phyloP scores from a whole-genome alignment of 2,888 invertebrate species.

The Eilema sororculum region DNA sequence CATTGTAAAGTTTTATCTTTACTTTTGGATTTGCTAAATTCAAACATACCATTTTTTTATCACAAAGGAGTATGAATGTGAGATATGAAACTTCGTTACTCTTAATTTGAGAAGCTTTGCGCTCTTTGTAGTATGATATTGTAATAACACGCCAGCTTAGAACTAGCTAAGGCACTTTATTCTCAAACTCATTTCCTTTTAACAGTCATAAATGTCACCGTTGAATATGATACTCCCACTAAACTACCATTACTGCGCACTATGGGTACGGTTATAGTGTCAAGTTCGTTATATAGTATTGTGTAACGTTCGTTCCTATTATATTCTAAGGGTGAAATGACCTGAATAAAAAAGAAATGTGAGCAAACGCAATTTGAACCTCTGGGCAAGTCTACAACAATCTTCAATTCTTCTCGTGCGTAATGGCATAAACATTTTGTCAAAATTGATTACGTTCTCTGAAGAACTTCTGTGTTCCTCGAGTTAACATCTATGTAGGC shows the following conservation, averaged over 20 bases:
- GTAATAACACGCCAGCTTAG: background rate
- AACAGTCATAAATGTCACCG: slow-evolving; percentile 21
- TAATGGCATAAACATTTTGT: no score
- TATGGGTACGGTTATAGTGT: slow-evolving; percentile 11
- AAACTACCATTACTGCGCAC: slow-evolving; percentile 16
- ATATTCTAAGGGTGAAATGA: slow-evolving; percentile 6
- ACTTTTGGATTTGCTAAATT: no score
- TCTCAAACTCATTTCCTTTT: slow-evolving; percentile 22
- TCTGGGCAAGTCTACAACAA: no score
- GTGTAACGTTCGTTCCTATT: background rate
- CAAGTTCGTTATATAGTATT: slow-evolving; percentile 5
- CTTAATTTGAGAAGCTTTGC: background rate
- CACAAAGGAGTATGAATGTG: no score
- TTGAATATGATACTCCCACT: slow-evolving; percentile 19
- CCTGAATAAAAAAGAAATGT: background rate
- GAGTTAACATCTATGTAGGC: no score
- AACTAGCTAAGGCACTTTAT: slow-evolving; percentile 11
- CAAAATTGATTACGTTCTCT: no score
- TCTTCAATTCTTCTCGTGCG: no score
- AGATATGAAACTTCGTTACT: no score
- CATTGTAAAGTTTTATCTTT: no score
- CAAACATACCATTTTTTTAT: no score
- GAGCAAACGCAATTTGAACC: no score
- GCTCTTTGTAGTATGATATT: background rate
- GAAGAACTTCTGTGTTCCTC: no score